These are phyloP conservation scores for Athene cunicularia DNA, from an alignment of 2,113 vertebrate species.

Conservation along the genomic window DNA sequence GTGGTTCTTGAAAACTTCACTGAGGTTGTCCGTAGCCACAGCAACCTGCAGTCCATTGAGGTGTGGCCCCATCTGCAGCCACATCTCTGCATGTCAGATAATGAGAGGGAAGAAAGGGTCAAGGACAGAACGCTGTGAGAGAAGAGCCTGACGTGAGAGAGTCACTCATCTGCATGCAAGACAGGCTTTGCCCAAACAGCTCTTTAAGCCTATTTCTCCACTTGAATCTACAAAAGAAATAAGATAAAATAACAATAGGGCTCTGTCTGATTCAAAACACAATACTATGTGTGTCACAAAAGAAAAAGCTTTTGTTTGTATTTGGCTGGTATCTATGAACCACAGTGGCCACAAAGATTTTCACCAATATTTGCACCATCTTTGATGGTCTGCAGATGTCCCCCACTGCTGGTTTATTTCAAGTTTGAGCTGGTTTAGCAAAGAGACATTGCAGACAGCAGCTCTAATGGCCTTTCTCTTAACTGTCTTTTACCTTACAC, in stretches of 20 bases:
- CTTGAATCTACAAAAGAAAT: not conserved
- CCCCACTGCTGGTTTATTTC: not conserved
- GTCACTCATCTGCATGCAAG: not conserved
- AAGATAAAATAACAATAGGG: slow-evolving; percentile 26
- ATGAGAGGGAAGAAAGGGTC: not conserved
- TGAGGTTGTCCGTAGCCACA: not conserved
- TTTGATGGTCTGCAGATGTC: not conserved
- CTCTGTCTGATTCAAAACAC: slow-evolving; percentile 9
- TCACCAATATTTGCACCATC: slow-evolving; percentile 14
- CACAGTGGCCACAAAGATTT: slow-evolving; percentile 8
- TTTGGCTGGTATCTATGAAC: slow-evolving; percentile 10
- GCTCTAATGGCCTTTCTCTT: not conserved
- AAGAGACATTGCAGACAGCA: not conserved
- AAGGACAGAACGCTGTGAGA: not conserved
- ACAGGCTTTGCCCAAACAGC: not conserved
- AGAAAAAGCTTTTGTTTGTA: slow-evolving; percentile 30
- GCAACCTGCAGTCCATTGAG: not conserved
- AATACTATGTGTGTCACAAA: slow-evolving; percentile 6
- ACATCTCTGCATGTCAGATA: not conserved
- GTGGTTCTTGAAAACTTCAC: not conserved
- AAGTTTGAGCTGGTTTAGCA: not conserved
- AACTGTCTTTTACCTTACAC: not conserved
- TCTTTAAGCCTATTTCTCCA: not conserved
- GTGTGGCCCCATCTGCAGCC: not conserved
- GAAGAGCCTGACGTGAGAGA: not conserved